A percentile compares a stretch with the other conserved stretches of the same genome.
Conservation (phyloP, 2,888 invertebrate species). For the Uropetala carovei region DNA sequence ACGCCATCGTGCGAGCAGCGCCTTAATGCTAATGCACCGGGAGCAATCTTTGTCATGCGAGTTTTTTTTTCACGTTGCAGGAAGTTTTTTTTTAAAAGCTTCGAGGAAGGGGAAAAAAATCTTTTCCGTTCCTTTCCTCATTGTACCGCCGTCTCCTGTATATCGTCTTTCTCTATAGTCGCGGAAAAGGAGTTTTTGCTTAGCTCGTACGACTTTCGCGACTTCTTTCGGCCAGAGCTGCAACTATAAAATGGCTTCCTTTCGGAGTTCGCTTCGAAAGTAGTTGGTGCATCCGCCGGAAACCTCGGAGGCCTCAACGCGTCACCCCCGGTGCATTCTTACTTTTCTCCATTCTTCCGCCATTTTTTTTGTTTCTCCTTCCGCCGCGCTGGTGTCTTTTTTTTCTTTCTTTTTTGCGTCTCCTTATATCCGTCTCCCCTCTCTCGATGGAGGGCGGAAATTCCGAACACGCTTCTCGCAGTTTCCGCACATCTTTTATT, state of each 20-base stretch:
- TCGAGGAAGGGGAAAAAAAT: neutral
- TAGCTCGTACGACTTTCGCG: neutral
- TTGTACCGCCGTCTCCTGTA: neutral
- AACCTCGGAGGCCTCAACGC: neutral
- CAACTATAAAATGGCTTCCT: slow-evolving; percentile 46
- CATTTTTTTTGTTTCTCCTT: neutral
- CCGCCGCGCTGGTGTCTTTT: neutral
- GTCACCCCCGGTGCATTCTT: neutral
- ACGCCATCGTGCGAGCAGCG: neutral
- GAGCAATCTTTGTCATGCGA: neutral
- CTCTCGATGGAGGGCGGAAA: neutral
- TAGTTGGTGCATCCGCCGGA: slow-evolving; percentile 26
- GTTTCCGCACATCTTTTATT: neutral
- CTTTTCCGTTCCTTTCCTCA: neutral
- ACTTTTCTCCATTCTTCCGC: neutral
- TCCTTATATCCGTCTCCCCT: neutral
- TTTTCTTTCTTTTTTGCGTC: neutral
- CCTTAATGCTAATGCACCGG: neutral
- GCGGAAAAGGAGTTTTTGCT: neutral
- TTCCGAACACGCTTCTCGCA: slow-evolving; percentile 19
- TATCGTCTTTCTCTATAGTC: neutral
- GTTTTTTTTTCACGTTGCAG: neutral
- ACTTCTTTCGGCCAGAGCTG: slow-evolving; percentile 34
- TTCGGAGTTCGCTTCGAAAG: slow-evolving; percentile 14
- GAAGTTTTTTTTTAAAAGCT: neutral